Evolutionary conservation across 2,888 invertebrate species (phyloP).

Genomic region (Ormia ochracea): DNA sequence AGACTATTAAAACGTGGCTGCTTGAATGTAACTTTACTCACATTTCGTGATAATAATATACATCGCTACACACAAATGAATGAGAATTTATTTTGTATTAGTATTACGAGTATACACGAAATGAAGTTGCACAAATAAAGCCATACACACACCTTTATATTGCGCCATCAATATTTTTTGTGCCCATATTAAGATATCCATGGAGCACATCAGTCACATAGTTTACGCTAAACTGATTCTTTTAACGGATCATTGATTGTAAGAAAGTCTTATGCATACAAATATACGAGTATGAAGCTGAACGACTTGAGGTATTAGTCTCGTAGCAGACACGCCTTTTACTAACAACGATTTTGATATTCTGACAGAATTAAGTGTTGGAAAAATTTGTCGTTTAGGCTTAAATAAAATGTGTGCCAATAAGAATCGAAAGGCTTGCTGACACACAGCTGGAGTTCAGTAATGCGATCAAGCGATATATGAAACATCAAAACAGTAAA

Average conservation of each 20-base stretch:
- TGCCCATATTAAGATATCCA: background rate
- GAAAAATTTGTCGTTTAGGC: background rate
- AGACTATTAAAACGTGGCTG: background rate
- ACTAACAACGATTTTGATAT: background rate
- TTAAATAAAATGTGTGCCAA: background rate
- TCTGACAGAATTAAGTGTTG: background rate
- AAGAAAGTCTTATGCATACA: constrained; percentile 27
- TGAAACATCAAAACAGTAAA: background rate
- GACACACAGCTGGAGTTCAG: background rate
- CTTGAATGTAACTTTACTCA: background rate
- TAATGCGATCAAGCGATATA: constrained; percentile 3
- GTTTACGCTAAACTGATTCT: constrained; percentile 54
- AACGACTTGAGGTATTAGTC: background rate
- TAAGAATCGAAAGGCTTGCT: constrained; percentile 1
- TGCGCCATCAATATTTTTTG: constrained; percentile 26
- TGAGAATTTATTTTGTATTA: background rate
- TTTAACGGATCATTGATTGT: constrained; percentile 43
- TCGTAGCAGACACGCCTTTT: background rate
- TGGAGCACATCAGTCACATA: constrained; percentile 37
- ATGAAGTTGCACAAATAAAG: background rate
- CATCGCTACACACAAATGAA: background rate
- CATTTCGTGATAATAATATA: background rate
- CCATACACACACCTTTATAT: background rate
- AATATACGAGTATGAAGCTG: no score
- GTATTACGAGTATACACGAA: background rate